Evolutionary conservation across 2,888 invertebrate genomes (phyloP).

Genomic region (Polia nebulosa): DNA sequence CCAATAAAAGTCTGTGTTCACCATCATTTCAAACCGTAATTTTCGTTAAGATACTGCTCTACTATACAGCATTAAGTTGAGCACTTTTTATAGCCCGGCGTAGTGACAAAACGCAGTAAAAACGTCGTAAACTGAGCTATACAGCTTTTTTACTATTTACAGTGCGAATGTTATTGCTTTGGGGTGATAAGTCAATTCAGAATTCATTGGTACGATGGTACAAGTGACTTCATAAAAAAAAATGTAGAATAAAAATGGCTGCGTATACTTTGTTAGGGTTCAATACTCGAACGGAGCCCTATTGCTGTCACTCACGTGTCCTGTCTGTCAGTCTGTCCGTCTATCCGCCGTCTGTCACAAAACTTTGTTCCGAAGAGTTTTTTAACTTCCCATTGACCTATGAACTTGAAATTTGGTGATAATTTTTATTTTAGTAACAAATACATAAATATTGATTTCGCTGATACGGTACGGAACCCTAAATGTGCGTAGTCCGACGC

Average conservation of each 20-base stretch:
- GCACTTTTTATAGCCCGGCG: conserved; percentile 71
- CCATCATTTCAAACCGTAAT: conserved; percentile 24
- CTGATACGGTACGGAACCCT: too few species aligned
- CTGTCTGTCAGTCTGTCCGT: too few species aligned
- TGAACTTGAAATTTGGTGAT: too few species aligned
- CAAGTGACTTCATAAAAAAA: conserved; percentile 41
- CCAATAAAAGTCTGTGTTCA: conserved; percentile 1
- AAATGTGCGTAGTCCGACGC: too few species aligned
- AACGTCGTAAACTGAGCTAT: conserved; percentile 75
- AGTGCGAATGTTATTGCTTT: conserved; percentile 73
- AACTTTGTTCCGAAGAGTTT: too few species aligned
- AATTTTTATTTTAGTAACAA: too few species aligned
- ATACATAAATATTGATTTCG: too few species aligned
- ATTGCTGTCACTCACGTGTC: too few species aligned
- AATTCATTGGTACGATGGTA: conserved; percentile 56
- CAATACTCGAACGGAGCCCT: too few species aligned
- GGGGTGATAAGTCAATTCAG: conserved; percentile 61
- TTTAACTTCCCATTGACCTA: too few species aligned
- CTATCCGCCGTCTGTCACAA: too few species aligned
- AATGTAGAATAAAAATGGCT: conserved; percentile 1
- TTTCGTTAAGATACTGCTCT: conserved; percentile 50
- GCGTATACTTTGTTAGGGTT: too few species aligned
- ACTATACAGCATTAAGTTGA: conserved; percentile 67
- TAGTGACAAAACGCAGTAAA: conserved; percentile 73
- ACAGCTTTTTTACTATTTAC: conserved; percentile 73